Percentiles rank a stretch among this genome's conserved stretches.
Conservation (phyloP, 1,140 invertebrate genomes). For the Magallana angulata region DNA sequence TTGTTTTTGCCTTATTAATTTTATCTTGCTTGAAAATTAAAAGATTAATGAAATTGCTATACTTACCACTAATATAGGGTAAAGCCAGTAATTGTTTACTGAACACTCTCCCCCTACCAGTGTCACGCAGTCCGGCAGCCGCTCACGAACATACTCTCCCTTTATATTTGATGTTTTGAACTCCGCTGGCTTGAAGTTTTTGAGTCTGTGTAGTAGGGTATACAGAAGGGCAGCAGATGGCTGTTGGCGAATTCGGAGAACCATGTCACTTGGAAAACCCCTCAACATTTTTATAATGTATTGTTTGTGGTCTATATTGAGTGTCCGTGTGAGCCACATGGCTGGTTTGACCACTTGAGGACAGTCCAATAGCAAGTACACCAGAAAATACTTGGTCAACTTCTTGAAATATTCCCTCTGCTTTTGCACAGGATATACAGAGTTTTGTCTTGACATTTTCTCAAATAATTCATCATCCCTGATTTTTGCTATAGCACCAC, state of each 20-base stretch:
- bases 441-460: constrained; percentile 70
- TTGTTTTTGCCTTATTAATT: too few relatives aligned
- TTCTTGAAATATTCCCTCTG: constrained; percentile 74
- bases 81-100: constrained; percentile 78
- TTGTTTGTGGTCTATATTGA: constrained; percentile 74
- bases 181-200: constrained; percentile 63
- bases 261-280: constrained; percentile 75
- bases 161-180: constrained; percentile 69
- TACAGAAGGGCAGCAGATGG: constrained; percentile 75
- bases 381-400: constrained; percentile 72
- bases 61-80: constrained; percentile 79
- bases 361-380: constrained; percentile 72
- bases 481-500: constrained; percentile 78
- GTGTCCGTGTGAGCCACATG: constrained; percentile 61
- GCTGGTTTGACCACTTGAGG: constrained; percentile 68
- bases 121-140: constrained; percentile 69
- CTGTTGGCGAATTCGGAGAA: constrained; percentile 73
- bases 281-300: constrained; percentile 71
- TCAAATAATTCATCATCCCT: constrained; percentile 67
- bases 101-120: constrained; percentile 73
- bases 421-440: constrained; percentile 69
- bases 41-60: too few relatives aligned
- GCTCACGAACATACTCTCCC: constrained; percentile 73
- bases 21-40: too few relatives aligned
- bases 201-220: constrained; percentile 69